Conservation (phyloP, 2,888 invertebrate genomes). For the Mimumesa dahlbomi region DNA sequence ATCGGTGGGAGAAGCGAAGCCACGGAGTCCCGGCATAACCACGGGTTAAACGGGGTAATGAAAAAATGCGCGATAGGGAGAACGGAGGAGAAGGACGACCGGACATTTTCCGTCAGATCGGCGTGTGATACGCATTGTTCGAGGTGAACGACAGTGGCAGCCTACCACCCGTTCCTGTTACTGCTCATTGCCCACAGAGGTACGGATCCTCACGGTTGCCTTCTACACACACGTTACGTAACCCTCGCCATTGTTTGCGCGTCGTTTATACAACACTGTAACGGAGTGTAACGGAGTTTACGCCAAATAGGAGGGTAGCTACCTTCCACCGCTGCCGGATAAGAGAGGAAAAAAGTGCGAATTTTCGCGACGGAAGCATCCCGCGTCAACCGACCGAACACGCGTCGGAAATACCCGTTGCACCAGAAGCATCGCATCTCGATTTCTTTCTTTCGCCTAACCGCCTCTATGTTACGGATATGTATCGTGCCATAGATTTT, state of each 20-base stretch:
- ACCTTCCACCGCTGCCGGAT: slow-evolving; percentile 31
- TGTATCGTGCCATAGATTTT: too few relatives aligned
- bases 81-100: slow-evolving; percentile 45
- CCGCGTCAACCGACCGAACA: slow-evolving; percentile 43
- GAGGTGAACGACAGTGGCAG: too few relatives aligned
- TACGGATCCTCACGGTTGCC: too few relatives aligned
- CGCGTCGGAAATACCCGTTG: slow-evolving; percentile 46
- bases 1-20: slow-evolving; percentile 38
- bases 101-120: too few relatives aligned
- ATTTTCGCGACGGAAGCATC: slow-evolving; percentile 46
- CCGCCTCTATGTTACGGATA: too few relatives aligned
- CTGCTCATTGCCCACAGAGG: too few relatives aligned
- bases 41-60: neutral
- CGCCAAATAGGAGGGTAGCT: slow-evolving; percentile 49
- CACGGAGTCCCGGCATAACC: slow-evolving; percentile 9
- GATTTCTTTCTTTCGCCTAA: slow-evolving; percentile 40
- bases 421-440: slow-evolving; percentile 50
- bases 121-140: too few relatives aligned
- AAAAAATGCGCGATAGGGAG: slow-evolving; percentile 27
- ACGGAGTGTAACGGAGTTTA: slow-evolving; percentile 21
- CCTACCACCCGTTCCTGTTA: too few relatives aligned
- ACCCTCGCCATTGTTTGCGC: slow-evolving; percentile 67
- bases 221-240: slow-evolving; percentile 63
- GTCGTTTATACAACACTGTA: slow-evolving; percentile 55
- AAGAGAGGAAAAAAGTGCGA: slow-evolving; percentile 39